These are phyloP conservation scores for Ascaphus truei DNA, from an alignment of 2,113 vertebrate genomes.

Conservation along the genomic window DNA sequence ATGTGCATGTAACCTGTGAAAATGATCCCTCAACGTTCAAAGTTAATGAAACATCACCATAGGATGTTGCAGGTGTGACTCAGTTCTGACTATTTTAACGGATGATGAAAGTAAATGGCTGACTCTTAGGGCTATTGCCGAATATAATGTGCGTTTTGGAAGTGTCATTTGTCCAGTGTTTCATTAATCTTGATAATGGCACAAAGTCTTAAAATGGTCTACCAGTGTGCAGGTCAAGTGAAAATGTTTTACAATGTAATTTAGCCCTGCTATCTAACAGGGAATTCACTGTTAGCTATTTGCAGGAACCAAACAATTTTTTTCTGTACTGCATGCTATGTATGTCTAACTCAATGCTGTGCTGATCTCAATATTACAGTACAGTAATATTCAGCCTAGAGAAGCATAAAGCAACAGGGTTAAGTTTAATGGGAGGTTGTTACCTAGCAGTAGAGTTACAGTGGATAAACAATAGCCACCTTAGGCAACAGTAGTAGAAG, in stretches of 20 bases:
- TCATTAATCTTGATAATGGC: constrained; percentile 37
- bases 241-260: not conserved
- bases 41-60: constrained; percentile 78
- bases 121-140: constrained; percentile 44
- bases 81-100: constrained; percentile 55
- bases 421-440: constrained; percentile 34
- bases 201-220: constrained; percentile 36
- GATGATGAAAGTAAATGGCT: constrained; percentile 39
- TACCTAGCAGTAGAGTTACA: constrained; percentile 28
- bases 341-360: too few species aligned
- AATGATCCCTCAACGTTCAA: constrained; percentile 62
- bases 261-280: too few species aligned
- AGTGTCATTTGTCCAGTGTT: constrained; percentile 39
- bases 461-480: constrained; percentile 33
- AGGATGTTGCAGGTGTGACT: constrained; percentile 72
- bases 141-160: constrained; percentile 40
- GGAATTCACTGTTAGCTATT: too few species aligned
- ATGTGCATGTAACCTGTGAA: constrained; percentile 64
- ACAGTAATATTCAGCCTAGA: too few species aligned
- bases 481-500: not conserved
- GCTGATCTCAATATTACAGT: too few species aligned
- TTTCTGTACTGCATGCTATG: too few species aligned
- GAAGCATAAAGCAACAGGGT: too few species aligned
- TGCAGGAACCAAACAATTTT: too few species aligned
- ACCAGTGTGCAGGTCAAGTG: not conserved